Conservation (phyloP, 2,797 vertebrate genomes). For the Melanotaenia parkinsoni region DNA sequence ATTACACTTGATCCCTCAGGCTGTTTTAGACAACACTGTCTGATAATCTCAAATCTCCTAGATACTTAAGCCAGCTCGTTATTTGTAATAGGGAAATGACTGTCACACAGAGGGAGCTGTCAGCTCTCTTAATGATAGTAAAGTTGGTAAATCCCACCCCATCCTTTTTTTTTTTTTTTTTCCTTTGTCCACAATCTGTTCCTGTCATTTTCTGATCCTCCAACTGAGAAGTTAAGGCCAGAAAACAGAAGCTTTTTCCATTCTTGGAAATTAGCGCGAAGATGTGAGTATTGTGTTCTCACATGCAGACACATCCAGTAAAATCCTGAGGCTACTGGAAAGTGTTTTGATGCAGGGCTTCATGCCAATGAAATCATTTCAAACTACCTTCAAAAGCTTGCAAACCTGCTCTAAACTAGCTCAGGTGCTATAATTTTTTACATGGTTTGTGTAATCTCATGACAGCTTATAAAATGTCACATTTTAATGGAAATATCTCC, state of each 20-base stretch:
- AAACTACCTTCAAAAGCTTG: neutral
- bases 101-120: neutral
- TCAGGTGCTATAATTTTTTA: neutral
- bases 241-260: neutral
- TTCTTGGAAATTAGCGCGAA: too few species aligned
- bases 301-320: neutral
- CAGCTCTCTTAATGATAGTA: neutral
- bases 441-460: neutral
- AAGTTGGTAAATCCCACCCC: neutral
- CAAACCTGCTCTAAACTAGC: neutral
- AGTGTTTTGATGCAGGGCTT: neutral
- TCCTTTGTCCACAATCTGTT: neutral
- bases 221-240: neutral
- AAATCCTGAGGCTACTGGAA: neutral
- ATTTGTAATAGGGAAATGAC: neutral
- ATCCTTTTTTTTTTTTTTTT: neutral
- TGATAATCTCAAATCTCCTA: neutral
- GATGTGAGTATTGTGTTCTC: neutral
- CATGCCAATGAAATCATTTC: neutral
- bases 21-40: neutral
- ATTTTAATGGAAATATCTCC: neutral
- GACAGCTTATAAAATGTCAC: neutral
- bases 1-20: neutral
- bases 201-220: neutral
- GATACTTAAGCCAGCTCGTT: neutral